phyloP scores from a whole-genome alignment of 2,797 vertebrate species.

The Typhlichthys eigenmanni region DNA sequence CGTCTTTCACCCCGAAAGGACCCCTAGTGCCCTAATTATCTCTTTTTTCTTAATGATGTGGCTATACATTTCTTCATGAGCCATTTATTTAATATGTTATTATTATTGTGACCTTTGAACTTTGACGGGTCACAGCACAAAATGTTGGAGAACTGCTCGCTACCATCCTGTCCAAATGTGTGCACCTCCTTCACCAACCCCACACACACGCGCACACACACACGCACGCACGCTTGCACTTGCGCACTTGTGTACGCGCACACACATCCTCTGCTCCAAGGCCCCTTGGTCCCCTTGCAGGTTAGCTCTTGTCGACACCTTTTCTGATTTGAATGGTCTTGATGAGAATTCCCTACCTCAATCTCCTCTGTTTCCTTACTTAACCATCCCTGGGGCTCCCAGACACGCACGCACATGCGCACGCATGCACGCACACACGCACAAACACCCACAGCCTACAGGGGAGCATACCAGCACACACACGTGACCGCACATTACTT shows the following conservation, averaged over 20 bases:
- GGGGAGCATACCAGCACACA: slow-evolving; percentile 12
- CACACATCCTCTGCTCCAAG: not conserved
- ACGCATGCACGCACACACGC: slow-evolving; percentile 10
- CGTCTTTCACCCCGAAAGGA: not conserved
- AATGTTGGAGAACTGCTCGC: too few relatives aligned
- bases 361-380: slow-evolving; percentile 78
- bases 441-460: not conserved
- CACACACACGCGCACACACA: not conserved
- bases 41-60: too few relatives aligned
- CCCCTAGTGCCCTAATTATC: too few relatives aligned
- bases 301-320: slow-evolving; percentile 68
- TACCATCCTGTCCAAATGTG: too few relatives aligned
- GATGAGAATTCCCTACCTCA: slow-evolving; percentile 78
- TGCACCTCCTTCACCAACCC: too few relatives aligned
- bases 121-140: too few relatives aligned
- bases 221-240: not conserved
- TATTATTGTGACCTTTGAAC: too few relatives aligned
- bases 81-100: too few relatives aligned
- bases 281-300: slow-evolving; percentile 57
- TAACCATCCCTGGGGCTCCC: slow-evolving; percentile 65
- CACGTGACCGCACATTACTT: slow-evolving; percentile 4
- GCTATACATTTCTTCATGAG: too few relatives aligned
- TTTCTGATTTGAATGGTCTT: slow-evolving; percentile 77
- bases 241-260: not conserved
- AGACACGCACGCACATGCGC: slow-evolving; percentile 38